Percentiles rank a stretch among this genome's conserved stretches.
Evolutionary conservation across 2,888 invertebrate genomes (phyloP).

Genomic region (Tetranychus piercei): DNA sequence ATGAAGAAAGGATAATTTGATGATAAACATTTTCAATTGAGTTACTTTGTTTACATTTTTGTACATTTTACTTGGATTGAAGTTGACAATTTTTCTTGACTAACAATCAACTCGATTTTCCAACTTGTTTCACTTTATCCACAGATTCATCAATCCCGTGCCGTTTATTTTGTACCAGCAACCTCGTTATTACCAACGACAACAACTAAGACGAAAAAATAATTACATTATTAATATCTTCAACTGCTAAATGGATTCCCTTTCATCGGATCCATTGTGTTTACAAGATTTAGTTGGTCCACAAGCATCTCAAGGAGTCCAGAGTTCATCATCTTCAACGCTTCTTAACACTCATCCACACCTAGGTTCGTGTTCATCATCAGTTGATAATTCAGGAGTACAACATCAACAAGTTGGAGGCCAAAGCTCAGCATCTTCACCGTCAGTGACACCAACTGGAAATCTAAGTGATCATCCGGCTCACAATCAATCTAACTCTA

Average conservation of each 20-base stretch:
- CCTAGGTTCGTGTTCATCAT: too few species aligned
- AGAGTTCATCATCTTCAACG: too few species aligned
- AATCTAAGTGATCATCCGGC: background rate
- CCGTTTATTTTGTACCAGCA: too few species aligned
- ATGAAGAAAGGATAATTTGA: too few species aligned
- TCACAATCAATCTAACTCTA: background rate
- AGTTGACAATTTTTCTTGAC: background rate
- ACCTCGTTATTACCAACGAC: too few species aligned
- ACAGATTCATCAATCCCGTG: too few species aligned
- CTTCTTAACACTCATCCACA: too few species aligned
- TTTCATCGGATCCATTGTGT: constrained; percentile 33
- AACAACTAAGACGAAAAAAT: background rate
- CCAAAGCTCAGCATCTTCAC: too few species aligned
- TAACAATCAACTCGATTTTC: too few species aligned
- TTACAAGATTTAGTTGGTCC: constrained; percentile 29
- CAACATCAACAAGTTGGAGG: too few species aligned
- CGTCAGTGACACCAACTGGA: background rate
- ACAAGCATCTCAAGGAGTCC: background rate
- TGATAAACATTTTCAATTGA: background rate
- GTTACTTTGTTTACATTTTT: background rate
- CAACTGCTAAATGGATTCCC: constrained; percentile 4
- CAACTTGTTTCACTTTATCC: too few species aligned
- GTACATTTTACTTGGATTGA: background rate
- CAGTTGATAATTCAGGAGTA: too few species aligned
- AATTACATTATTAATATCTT: background rate